Conservation (phyloP, 2,888 invertebrate species). For the Hydroisotoma schaefferi region DNA sequence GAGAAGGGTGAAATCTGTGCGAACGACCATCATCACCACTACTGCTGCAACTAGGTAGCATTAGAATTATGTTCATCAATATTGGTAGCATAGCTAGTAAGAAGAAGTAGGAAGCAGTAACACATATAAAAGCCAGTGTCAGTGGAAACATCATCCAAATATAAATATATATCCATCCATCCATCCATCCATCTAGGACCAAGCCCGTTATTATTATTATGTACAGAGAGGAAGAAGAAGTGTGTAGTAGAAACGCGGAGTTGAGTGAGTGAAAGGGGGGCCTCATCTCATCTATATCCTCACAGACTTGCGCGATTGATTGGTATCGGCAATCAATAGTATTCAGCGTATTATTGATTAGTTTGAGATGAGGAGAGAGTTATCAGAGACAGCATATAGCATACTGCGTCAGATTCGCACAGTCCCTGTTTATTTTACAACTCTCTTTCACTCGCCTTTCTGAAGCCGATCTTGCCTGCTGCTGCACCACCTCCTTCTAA, state of each 20-base stretch:
- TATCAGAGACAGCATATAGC: slow-evolving; percentile 49
- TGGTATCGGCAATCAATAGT: slow-evolving; percentile 49
- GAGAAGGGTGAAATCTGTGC: slow-evolving; percentile 38
- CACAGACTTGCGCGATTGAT: slow-evolving; percentile 48
- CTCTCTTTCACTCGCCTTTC: slow-evolving; percentile 46
- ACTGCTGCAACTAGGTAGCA: too few species aligned
- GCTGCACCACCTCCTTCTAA: background rate
- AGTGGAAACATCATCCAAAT: too few species aligned
- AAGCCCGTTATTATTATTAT: slow-evolving; percentile 4
- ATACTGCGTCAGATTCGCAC: slow-evolving; percentile 49
- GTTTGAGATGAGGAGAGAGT: slow-evolving; percentile 50
- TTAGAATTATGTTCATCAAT: too few species aligned
- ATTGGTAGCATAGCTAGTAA: slow-evolving; percentile 4
- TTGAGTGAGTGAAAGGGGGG: slow-evolving; percentile 22
- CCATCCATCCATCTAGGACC: too few species aligned
- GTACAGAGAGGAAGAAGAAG: too few species aligned
- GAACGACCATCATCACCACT: too few species aligned
- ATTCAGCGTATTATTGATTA: slow-evolving; percentile 50
- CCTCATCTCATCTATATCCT: slow-evolving; percentile 16
- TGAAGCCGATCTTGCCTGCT: slow-evolving; percentile 23
- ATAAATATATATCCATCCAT: too few species aligned
- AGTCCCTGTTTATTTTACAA: slow-evolving; percentile 49
- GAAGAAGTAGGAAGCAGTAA: background rate
- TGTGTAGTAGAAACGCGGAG: too few species aligned
- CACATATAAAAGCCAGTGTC: too few species aligned